phyloP scores from a whole-genome alignment of 1,140 invertebrate species.

The Lutraria rhynchaena region DNA sequence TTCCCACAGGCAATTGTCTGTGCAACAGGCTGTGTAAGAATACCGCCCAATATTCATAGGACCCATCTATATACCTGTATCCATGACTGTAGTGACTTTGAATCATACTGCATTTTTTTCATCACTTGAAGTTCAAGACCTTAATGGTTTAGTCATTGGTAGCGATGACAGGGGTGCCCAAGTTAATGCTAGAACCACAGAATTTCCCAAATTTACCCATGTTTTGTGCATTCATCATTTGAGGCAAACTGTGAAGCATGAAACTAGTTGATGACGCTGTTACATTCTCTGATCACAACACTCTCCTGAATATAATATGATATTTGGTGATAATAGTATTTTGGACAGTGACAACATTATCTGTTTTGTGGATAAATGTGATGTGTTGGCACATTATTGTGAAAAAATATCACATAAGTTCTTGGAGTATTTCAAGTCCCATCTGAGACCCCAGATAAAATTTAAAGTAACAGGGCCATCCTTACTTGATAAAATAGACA shows the following conservation, averaged over 20 bases:
- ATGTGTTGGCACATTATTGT: constrained; percentile 20
- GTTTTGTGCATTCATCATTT: constrained; percentile 23
- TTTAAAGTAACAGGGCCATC: constrained; percentile 14
- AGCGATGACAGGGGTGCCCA: constrained; percentile 47
- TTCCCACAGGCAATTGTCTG: constrained; percentile 29
- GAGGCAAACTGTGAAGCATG: constrained; percentile 13
- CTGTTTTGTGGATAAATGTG: too few species aligned
- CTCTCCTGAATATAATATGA: constrained; percentile 23
- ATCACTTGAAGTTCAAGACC: constrained; percentile 47
- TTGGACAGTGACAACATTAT: neutral
- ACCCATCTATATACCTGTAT: constrained; percentile 47
- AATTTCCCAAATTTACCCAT: constrained; percentile 29
- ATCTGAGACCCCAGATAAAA: constrained; percentile 6
- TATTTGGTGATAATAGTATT: constrained; percentile 29
- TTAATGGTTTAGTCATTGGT: constrained; percentile 41
- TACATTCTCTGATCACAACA: neutral
- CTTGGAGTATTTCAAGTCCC: constrained; percentile 35
- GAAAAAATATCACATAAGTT: constrained; percentile 49
- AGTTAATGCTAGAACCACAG: constrained; percentile 34
- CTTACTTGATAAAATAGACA: neutral
- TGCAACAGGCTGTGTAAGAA: constrained; percentile 15
- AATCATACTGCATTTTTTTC: constrained; percentile 43
- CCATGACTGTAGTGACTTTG: constrained; percentile 56
- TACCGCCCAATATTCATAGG: constrained; percentile 54
- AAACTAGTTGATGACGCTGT: constrained; percentile 22